Percentiles rank a stretch among this genome's conserved stretches.
Evolutionary conservation across 2,888 invertebrate species (phyloP).

Genomic region (Selenia dentaria): DNA sequence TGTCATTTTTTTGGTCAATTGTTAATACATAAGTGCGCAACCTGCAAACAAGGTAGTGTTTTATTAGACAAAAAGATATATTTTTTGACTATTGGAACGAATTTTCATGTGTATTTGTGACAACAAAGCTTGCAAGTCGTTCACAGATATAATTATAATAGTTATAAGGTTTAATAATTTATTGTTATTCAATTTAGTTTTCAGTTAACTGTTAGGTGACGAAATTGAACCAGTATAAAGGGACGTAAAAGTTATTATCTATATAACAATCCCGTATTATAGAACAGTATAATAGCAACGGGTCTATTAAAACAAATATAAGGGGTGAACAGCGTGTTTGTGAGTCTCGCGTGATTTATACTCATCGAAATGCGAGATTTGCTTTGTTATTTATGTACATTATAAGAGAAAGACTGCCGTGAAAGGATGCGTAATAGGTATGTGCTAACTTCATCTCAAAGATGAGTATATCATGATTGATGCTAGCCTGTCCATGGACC

Average conservation of each 20-base stretch:
- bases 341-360: conserved; percentile 63
- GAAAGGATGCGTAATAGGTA: conserved; percentile 70
- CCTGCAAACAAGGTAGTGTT: conserved; percentile 62
- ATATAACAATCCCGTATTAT: conserved; percentile 66
- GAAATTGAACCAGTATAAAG: conserved; percentile 81
- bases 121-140: conserved; percentile 76
- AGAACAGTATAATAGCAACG: conserved; percentile 62
- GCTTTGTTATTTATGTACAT: conserved; percentile 80
- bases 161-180: conserved; percentile 84
- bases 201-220: conserved; percentile 81
- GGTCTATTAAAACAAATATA: conserved; percentile 53
- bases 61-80: conserved; percentile 80
- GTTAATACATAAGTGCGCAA: conserved; percentile 79
- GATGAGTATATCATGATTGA: conserved; percentile 65
- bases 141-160: conserved; percentile 79
- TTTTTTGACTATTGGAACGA: conserved; percentile 84
- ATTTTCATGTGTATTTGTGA: conserved; percentile 75
- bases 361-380: conserved; percentile 64
- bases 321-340: conserved; percentile 77
- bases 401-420: conserved; percentile 80
- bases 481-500: conserved; percentile 57
- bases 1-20: conserved; percentile 84
- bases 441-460: conserved; percentile 74
- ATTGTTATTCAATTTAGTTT: conserved; percentile 83
- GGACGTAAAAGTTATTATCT: conserved; percentile 84